Evolutionary conservation across 1,140 invertebrate species (phyloP).

Genomic region (Elymnias hypermnestra): DNA sequence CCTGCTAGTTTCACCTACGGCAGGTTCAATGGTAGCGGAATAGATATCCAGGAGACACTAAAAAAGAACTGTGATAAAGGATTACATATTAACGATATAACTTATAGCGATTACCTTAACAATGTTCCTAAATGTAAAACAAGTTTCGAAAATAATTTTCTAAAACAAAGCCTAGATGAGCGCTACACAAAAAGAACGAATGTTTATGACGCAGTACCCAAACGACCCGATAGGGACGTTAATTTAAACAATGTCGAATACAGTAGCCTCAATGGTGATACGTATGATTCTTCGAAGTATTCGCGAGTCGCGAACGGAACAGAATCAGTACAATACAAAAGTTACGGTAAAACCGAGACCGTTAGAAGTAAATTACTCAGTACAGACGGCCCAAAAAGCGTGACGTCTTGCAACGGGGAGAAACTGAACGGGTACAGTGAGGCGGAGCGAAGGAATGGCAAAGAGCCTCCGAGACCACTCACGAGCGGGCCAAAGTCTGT

Average conservation of each 20-base stretch:
- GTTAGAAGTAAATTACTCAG: slow-evolving; percentile 68
- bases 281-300: slow-evolving; percentile 70
- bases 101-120: slow-evolving; percentile 63
- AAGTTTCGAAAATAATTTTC: slow-evolving; percentile 71
- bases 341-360: slow-evolving; percentile 64
- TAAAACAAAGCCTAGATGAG: slow-evolving; percentile 62
- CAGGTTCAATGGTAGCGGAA: slow-evolving; percentile 53
- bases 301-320: slow-evolving; percentile 66
- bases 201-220: slow-evolving; percentile 49
- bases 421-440: slow-evolving; percentile 52
- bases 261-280: slow-evolving; percentile 57
- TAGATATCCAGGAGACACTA: slow-evolving; percentile 64
- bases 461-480: slow-evolving; percentile 52
- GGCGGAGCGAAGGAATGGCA: slow-evolving; percentile 41
- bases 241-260: slow-evolving; percentile 64
- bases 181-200: slow-evolving; percentile 65
- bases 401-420: slow-evolving; percentile 64
- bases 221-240: slow-evolving; percentile 59
- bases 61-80: slow-evolving; percentile 73
- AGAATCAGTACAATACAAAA: slow-evolving; percentile 68
- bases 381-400: slow-evolving; percentile 65
- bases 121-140: slow-evolving; percentile 74
- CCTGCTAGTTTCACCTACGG: slow-evolving; percentile 51
- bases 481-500: slow-evolving; percentile 59
- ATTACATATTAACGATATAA: slow-evolving; percentile 65